Base-by-base conservation (phyloP, 2,113 vertebrate genomes). In the Propithecus coquereli region DNA sequence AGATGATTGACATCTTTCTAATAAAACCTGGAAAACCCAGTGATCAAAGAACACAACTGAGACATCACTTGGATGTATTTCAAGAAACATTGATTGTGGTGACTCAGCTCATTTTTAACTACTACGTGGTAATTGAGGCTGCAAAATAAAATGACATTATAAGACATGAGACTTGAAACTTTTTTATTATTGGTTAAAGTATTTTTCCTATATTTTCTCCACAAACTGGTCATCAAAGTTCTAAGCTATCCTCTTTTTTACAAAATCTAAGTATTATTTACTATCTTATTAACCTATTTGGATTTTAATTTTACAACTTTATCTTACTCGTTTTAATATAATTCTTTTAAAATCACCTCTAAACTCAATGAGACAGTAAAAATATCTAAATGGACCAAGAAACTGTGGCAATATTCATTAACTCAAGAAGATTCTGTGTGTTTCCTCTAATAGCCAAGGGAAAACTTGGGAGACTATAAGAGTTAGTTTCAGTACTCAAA, bases 381-480 rank as follows among this genome's bases (percentile, higher is more conserved):
- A 81, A 76, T 59, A 61, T n/a, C 0, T 40, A 89, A 79, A 7
- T 61, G 5, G 40, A 12, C 30, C 20, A 93, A 94, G 17, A 95
- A 77, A 79, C 10, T 79, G 34, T 63, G 25, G 43, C n/a, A 76
- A 30, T 32, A 68, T 23, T 32, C 23, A 43, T 73, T 92, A 63
- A 83, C 25, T 93, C 59, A 84, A 34, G n/a, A 94, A 77, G 18
- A 45, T n/a, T 47, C 30, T 73, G 2, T 83, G 30, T 81, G 45
- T 90, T 87, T 80, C 43, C 59, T 70, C 68, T 65, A 94, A 66
- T 89, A 27, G 20, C 45, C 86, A 59, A 63, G 70, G 92, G 91
- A 96, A 92, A 88, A 37, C 94, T 74, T 50, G 17, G 84, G 74
- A 94, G 8, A 65, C 37, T 91, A 30, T 90, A 84, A 95, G 9